Conservation (phyloP, 2,113 vertebrate genomes). For the Antechinus stuartii region DNA sequence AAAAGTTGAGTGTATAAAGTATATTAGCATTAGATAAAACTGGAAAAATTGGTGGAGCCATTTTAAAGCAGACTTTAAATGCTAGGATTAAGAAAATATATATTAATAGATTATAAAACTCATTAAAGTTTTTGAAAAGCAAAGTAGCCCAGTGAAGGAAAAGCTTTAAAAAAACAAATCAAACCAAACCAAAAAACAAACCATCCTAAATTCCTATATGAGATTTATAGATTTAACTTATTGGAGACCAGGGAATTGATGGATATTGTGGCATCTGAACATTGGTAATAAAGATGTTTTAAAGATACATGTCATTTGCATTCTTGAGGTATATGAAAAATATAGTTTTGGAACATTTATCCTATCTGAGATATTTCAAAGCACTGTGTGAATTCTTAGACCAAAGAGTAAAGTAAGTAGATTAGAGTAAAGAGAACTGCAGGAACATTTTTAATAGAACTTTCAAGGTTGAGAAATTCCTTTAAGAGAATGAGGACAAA, state of each 20-base stretch:
- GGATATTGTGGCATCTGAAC: background rate
- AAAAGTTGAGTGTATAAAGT: background rate
- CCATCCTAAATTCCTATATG: background rate
- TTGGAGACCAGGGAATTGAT: background rate
- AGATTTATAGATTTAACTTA: background rate
- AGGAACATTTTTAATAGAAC: background rate
- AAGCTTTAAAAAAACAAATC: background rate
- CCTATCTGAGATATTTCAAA: background rate
- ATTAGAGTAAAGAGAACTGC: background rate
- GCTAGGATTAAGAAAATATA: background rate
- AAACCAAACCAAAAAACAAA: too few relatives aligned
- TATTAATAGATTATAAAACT: background rate
- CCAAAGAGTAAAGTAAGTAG: background rate
- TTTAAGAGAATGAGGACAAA: background rate
- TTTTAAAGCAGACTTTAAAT: background rate
- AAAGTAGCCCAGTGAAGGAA: background rate
- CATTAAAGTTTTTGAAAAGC: background rate
- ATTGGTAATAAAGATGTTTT: background rate
- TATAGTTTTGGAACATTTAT: background rate
- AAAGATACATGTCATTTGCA: background rate
- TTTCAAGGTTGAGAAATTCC: background rate
- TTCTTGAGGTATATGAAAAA: background rate
- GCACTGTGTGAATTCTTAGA: background rate
- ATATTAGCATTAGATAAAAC: background rate
- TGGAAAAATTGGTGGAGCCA: background rate